Percentiles rank a stretch among this genome's conserved stretches.
Evolutionary conservation across 2,888 invertebrate genomes (phyloP).

Genomic region (Platycheirus albimanus): DNA sequence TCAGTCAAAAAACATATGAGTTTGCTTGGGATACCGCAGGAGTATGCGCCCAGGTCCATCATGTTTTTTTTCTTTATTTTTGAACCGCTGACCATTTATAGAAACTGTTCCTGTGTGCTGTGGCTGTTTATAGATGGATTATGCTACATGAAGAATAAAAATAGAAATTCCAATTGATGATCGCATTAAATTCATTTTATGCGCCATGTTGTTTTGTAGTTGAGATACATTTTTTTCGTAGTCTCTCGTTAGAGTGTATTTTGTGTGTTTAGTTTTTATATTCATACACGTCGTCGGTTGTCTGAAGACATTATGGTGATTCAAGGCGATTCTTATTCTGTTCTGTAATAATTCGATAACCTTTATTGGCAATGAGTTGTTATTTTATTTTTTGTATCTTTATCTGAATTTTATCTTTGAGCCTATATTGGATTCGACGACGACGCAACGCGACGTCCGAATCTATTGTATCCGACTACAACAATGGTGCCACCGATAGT

Average conservation of each 20-base stretch:
- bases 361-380: slow-evolving; percentile 64
- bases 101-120: slow-evolving; percentile 59
- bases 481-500: slow-evolving; percentile 61
- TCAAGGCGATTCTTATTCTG: slow-evolving; percentile 45
- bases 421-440: slow-evolving; percentile 41
- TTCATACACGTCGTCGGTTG: slow-evolving; percentile 6
- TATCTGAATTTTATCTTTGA: slow-evolving; percentile 35
- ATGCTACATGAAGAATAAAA: slow-evolving; percentile 58
- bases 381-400: slow-evolving; percentile 17
- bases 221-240: slow-evolving; percentile 36
- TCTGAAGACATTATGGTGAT: slow-evolving; percentile 36
- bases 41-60: slow-evolving; percentile 57
- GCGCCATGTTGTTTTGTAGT: slow-evolving; percentile 19
- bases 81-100: slow-evolving; percentile 62
- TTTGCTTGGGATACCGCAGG: slow-evolving; percentile 47
- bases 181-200: slow-evolving; percentile 55
- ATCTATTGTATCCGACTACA: slow-evolving; percentile 46
- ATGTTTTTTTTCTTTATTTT: slow-evolving; percentile 33
- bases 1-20: slow-evolving; percentile 39
- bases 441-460: slow-evolving; percentile 9
- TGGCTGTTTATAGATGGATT: slow-evolving; percentile 29
- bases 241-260: too few species aligned
- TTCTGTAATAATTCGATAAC: slow-evolving; percentile 66
- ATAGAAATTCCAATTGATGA: slow-evolving; percentile 66
- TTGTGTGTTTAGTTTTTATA: neutral